Percentiles rank a stretch among this genome's conserved stretches.
Evolutionary conservation across 2,113 vertebrate genomes (phyloP).

Genomic region (Tachysurus fulvidraco): DNA sequence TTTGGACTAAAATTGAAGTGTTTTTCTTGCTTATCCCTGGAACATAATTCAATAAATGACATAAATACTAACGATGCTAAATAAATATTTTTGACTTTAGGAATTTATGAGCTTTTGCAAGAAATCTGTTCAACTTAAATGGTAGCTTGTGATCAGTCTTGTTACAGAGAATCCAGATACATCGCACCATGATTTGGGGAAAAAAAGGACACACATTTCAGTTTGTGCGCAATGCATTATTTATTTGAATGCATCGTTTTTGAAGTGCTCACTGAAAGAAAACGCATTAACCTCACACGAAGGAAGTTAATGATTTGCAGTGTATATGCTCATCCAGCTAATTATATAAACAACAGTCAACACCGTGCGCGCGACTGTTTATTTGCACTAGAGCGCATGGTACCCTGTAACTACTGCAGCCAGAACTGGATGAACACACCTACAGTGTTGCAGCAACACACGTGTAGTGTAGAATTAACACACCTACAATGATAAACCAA

Average conservation of each 20-base stretch:
- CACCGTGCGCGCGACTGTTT: conserved; percentile 42
- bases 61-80: neutral
- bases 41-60: neutral
- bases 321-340: conserved; percentile 52
- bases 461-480: conserved; percentile 22
- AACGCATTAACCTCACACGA: conserved; percentile 45
- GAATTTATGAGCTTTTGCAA: neutral
- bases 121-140: neutral
- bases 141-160: neutral
- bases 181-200: neutral
- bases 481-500: conserved; percentile 8
- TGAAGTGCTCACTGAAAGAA: conserved; percentile 18
- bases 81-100: neutral
- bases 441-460: conserved; percentile 14
- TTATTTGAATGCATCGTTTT: neutral
- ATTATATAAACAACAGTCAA: conserved; percentile 56
- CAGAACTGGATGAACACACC: conserved; percentile 33
- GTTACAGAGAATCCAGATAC: neutral
- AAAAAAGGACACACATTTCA: neutral
- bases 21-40: neutral
- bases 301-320: conserved; percentile 55
- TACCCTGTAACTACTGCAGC: conserved; percentile 14
- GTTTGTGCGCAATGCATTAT: conserved; percentile 7
- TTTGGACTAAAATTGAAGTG: neutral
- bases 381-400: conserved; percentile 47